Percentiles rank a stretch among this genome's conserved stretches.
phyloP scores from a whole-genome alignment of 2,888 invertebrate genomes.

The Magallana nippona region DNA sequence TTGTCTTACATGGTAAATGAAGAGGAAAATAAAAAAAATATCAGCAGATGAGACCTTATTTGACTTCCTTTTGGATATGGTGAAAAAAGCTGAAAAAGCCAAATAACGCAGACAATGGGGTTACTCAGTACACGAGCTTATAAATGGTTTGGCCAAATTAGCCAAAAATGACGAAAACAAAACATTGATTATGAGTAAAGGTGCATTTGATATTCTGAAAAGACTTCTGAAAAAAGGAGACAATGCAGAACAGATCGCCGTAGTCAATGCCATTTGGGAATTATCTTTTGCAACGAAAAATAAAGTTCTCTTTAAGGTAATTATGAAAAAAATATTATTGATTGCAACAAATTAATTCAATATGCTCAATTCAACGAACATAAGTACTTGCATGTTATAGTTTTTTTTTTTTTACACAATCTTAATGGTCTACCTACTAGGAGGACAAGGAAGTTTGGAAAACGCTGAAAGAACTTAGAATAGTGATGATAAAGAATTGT shows the following conservation, averaged over 20 bases:
- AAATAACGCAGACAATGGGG: slow-evolving; percentile 61
- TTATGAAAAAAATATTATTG: background rate
- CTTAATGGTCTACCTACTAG: slow-evolving; percentile 47
- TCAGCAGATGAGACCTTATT: slow-evolving; percentile 63
- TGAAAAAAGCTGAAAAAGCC: slow-evolving; percentile 54
- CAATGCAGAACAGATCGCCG: slow-evolving; percentile 56
- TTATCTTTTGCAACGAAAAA: slow-evolving; percentile 66
- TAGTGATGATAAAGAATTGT: slow-evolving; percentile 50
- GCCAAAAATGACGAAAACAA: slow-evolving; percentile 70
- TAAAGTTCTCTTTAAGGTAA: slow-evolving; percentile 62
- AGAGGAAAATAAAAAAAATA: slow-evolving; percentile 62
- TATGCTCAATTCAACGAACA: too few relatives aligned
- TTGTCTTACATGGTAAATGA: slow-evolving; percentile 70
- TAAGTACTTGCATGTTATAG: too few relatives aligned
- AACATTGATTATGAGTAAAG: slow-evolving; percentile 59
- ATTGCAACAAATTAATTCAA: too few relatives aligned
- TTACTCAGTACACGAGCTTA: slow-evolving; percentile 66
- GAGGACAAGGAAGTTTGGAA: slow-evolving; percentile 54
- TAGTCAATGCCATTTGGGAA: slow-evolving; percentile 64
- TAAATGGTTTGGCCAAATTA: slow-evolving; percentile 65
- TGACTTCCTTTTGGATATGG: slow-evolving; percentile 61
- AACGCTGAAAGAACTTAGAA: slow-evolving; percentile 50
- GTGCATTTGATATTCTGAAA: slow-evolving; percentile 50
- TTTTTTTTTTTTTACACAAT: too few relatives aligned
- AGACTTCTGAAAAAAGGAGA: slow-evolving; percentile 54